phyloP scores from a whole-genome alignment of 2,888 invertebrate species.

The Lordiphosa andalusiaca region DNA sequence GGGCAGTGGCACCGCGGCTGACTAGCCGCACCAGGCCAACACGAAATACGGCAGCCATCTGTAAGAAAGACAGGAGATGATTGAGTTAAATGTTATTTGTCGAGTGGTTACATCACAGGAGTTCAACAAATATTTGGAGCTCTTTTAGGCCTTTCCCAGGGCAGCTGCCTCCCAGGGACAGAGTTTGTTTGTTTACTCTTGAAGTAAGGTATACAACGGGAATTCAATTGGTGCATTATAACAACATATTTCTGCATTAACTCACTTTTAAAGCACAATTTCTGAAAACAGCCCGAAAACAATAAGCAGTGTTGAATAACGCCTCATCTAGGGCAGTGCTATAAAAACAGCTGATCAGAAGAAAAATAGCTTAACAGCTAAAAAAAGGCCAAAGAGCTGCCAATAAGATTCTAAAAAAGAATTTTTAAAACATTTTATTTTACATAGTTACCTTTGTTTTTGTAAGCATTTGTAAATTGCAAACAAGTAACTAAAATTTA shows the following conservation, averaged over 20 bases:
- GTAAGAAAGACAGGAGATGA: conserved; percentile 8
- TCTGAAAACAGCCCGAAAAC: conserved; percentile 59
- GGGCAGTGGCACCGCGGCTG: conserved; percentile 51
- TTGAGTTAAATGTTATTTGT: neutral
- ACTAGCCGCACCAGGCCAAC: conserved; percentile 77
- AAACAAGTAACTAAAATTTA: too few species aligned
- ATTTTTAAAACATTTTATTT: neutral
- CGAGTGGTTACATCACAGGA: conserved; percentile 37
- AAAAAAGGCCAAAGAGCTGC: conserved; percentile 3
- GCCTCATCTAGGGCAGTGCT: conserved; percentile 8
- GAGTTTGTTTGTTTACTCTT: neutral
- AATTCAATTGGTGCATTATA: neutral
- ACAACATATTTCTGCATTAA: conserved; percentile 17
- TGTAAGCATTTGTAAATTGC: too few species aligned
- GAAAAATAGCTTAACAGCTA: too few species aligned
- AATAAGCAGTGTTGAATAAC: conserved; percentile 54
- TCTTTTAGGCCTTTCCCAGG: neutral
- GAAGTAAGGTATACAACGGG: neutral
- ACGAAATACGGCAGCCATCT: conserved; percentile 80
- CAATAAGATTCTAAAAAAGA: neutral
- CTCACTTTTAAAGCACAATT: conserved; percentile 54
- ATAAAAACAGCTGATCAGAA: neutral
- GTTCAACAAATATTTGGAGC: neutral
- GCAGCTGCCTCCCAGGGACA: too few species aligned
- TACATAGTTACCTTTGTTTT: too few species aligned